Conservation (phyloP, 2,888 invertebrate species). For the Escarpia spicata region DNA sequence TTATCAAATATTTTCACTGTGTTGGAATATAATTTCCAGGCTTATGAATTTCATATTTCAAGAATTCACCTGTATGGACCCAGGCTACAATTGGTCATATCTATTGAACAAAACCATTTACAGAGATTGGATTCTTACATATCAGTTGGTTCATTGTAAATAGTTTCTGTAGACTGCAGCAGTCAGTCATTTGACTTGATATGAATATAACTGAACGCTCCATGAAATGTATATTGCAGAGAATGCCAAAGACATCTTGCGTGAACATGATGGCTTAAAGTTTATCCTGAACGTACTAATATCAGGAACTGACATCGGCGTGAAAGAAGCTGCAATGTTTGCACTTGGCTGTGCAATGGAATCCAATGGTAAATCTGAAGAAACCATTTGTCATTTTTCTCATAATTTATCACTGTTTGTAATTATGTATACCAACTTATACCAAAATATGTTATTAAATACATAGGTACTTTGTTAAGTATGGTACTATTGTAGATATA, state of each 20-base stretch:
- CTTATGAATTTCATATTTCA: no score
- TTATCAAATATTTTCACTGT: no score
- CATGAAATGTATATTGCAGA: constrained; percentile 29
- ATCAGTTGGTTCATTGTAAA: no score
- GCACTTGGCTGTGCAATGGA: constrained; percentile 54
- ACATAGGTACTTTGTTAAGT: background rate
- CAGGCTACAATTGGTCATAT: no score
- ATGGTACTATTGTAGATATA: background rate
- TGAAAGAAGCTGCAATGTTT: constrained; percentile 48
- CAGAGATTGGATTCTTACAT: no score
- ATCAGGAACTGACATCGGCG: constrained; percentile 32
- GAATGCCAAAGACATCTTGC: constrained; percentile 48
- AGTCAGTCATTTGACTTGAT: no score
- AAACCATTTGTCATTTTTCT: background rate
- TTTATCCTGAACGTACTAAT: constrained; percentile 45
- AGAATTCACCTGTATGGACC: no score
- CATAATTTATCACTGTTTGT: background rate
- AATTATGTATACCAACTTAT: background rate
- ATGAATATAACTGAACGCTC: no score
- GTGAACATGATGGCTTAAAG: constrained; percentile 47
- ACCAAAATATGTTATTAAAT: background rate
- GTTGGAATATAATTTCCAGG: no score
- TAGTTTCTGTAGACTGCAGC: no score
- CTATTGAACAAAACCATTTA: no score
- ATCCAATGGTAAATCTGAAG: constrained; percentile 47